Conservation (phyloP, 2,113 vertebrate genomes). For the Myrmecobius fasciatus region DNA sequence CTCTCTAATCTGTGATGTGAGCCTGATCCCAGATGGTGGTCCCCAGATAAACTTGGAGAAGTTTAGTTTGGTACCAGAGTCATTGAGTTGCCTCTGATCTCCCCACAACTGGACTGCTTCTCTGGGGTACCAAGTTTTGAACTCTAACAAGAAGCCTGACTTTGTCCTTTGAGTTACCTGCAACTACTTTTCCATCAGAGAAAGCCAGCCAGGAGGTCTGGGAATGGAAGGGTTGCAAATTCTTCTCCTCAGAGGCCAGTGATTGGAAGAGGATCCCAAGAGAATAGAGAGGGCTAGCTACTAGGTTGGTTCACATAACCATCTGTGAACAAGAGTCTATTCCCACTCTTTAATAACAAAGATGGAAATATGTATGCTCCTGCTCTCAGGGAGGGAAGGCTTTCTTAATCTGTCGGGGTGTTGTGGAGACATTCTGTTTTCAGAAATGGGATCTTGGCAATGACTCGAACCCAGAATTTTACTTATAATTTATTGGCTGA, state of each 20-base stretch:
- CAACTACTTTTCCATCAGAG: not conserved
- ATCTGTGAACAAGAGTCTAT: not conserved
- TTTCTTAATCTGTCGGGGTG: not conserved
- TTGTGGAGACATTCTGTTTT: not conserved
- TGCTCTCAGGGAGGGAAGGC: not conserved
- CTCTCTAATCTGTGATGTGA: not conserved
- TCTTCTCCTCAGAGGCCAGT: not conserved
- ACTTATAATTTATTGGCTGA: not conserved
- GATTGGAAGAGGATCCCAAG: not conserved
- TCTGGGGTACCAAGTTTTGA: too few relatives aligned
- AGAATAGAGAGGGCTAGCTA: not conserved
- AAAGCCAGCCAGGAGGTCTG: not conserved
- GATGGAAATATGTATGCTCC: not conserved
- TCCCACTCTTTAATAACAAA: not conserved
- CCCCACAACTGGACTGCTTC: not conserved
- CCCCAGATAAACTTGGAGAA: not conserved
- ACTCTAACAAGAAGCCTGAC: not conserved
- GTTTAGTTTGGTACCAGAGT: not conserved
- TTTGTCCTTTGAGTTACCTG: not conserved
- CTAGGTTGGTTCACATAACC: not conserved
- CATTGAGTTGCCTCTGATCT: not conserved
- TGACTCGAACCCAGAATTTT: not conserved
- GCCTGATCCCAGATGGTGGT: not conserved
- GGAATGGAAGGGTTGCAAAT: not conserved
- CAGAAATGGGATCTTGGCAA: not conserved